phyloP scores from a whole-genome alignment of 1,140 invertebrate genomes.

The Leptestheria dahalacensis region DNA sequence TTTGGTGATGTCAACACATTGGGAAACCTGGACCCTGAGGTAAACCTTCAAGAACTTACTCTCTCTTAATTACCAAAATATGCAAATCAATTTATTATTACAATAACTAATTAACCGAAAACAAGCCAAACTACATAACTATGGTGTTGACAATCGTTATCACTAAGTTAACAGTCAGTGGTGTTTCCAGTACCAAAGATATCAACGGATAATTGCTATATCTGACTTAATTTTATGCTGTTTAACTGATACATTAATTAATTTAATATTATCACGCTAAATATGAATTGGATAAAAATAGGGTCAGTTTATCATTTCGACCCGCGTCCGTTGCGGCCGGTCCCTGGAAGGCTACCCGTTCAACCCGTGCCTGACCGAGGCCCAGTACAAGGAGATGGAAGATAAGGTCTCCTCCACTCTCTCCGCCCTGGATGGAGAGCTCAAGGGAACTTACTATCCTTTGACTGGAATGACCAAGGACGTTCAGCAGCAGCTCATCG shows the following conservation, averaged over 20 bases:
- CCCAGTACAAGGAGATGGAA: constrained; percentile 91
- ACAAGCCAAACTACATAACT: too few species aligned
- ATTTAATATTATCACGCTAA: constrained; percentile 1
- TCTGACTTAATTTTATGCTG: not conserved
- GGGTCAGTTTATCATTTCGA: constrained; percentile 76
- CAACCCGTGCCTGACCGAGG: constrained; percentile 85
- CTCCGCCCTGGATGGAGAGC: constrained; percentile 60
- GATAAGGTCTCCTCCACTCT: constrained; percentile 68
- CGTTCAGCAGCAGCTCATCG: constrained; percentile 83
- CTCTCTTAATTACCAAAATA: too few species aligned
- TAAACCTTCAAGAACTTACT: too few species aligned
- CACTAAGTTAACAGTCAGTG: not conserved
- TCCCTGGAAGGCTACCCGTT: constrained; percentile 87
- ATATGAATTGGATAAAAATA: too few species aligned
- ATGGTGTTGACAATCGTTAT: not conserved
- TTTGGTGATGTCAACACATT: constrained; percentile 83
- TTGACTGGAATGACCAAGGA: constrained; percentile 89
- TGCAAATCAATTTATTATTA: too few species aligned
- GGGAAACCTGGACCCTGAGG: constrained; percentile 75
- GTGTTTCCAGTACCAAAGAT: too few species aligned
- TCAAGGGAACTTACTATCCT: constrained; percentile 85
- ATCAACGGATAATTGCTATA: too few species aligned
- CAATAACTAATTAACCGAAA: too few species aligned
- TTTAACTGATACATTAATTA: not conserved
- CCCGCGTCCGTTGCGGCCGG: constrained; percentile 87